Percentiles rank a stretch among this genome's conserved stretches.
phyloP scores from a whole-genome alignment of 2,888 invertebrate genomes.

The Lepidochrysops patricia region DNA sequence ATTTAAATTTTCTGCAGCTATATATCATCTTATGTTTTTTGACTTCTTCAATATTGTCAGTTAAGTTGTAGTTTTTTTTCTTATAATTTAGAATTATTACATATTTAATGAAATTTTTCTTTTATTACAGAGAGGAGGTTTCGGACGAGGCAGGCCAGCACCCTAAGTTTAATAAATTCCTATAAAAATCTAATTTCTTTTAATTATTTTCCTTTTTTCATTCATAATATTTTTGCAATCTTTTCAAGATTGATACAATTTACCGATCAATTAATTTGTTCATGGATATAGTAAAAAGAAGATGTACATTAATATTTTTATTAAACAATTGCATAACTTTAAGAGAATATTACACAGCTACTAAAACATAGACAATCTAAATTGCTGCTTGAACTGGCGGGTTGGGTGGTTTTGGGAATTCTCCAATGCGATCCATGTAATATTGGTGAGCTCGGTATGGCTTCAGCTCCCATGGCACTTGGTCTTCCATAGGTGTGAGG shows the following conservation, averaged over 20 bases:
- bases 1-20: no score
- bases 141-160: conserved; percentile 82
- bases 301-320: not conserved
- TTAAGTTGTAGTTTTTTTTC: not conserved
- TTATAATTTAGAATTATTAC: not conserved
- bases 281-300: no score
- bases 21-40: no score
- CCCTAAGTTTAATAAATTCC: conserved; percentile 54
- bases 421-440: conserved; percentile 84
- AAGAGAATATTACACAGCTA: not conserved
- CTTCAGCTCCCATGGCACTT: conserved; percentile 87
- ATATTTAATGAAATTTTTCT: conserved; percentile 23
- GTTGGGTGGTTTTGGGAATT: conserved; percentile 81
- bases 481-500: conserved; percentile 84
- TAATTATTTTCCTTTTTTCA: conserved; percentile 18
- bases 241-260: no score
- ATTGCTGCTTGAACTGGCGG: conserved; percentile 43
- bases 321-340: not conserved
- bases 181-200: conserved; percentile 29
- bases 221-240: no score
- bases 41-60: not conserved
- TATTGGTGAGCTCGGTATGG: conserved; percentile 80
- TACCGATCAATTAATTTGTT: no score
- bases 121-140: conserved; percentile 83
- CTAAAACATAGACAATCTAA: conserved; percentile 8